These are phyloP conservation scores for Hemicrepidius hirtus DNA, from an alignment of 2,888 invertebrate genomes.

Conservation along the genomic window DNA sequence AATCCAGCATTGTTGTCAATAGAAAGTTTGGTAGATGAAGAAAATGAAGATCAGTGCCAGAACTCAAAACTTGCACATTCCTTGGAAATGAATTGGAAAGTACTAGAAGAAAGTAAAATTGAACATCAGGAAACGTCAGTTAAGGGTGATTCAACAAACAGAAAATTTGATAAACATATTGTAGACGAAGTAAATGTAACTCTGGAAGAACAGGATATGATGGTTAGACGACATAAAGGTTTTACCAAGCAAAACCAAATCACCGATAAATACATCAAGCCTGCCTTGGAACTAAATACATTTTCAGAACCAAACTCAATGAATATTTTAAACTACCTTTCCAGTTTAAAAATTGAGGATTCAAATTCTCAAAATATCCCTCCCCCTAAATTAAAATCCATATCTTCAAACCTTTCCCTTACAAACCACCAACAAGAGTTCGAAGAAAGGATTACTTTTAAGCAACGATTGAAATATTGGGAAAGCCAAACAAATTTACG, in stretches of 20 bases:
- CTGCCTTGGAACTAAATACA: neutral
- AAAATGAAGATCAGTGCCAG: too few species aligned
- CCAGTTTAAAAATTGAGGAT: constrained; percentile 23
- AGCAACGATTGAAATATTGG: constrained; percentile 31
- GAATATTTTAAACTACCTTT: constrained; percentile 38
- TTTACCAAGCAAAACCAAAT: neutral
- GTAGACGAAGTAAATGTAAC: too few species aligned
- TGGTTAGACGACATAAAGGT: neutral
- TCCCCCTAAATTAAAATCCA: too few species aligned
- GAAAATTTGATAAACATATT: too few species aligned
- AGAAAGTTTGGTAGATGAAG: too few species aligned
- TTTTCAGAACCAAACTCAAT: constrained; percentile 17
- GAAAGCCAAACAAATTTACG: constrained; percentile 29
- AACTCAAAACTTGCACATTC: too few species aligned
- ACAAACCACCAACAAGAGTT: neutral
- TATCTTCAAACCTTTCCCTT: too few species aligned
- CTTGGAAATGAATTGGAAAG: too few species aligned
- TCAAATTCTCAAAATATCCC: neutral
- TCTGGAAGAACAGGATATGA: neutral
- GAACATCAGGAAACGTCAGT: too few species aligned
- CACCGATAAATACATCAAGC: neutral
- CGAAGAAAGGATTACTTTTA: neutral
- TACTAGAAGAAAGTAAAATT: too few species aligned
- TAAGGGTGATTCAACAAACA: too few species aligned
- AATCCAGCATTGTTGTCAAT: too few species aligned